Evolutionary conservation across 2,113 vertebrate genomes (phyloP).

Genomic region (Porphyrio hochstetteri): DNA sequence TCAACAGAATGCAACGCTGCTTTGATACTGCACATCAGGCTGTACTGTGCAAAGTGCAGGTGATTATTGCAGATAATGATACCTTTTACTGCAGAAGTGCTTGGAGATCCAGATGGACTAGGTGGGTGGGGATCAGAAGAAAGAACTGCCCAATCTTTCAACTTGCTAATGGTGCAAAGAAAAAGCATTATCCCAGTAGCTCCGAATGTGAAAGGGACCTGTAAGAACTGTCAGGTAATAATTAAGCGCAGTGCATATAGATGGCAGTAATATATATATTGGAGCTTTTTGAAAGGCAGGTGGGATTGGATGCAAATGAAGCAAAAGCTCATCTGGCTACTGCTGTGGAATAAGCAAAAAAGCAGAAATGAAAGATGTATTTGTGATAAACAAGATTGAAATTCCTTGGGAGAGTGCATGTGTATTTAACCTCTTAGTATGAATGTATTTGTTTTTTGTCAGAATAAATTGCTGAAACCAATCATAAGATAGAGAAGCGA

Average conservation of each 20-base stretch:
- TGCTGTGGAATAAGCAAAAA: neutral
- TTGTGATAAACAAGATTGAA: conserved; percentile 51
- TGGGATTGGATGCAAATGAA: conserved; percentile 9
- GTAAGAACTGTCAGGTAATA: neutral
- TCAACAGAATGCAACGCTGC: neutral
- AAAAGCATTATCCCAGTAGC: neutral
- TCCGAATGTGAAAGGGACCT: neutral
- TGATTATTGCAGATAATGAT: neutral
- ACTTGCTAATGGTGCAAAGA: neutral
- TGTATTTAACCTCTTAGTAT: conserved; percentile 27
- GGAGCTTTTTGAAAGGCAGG: neutral
- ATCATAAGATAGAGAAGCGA: neutral
- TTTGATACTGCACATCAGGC: neutral
- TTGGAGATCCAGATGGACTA: neutral
- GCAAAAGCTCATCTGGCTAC: neutral
- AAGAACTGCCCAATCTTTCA: neutral
- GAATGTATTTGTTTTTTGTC: neutral
- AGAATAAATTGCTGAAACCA: conserved; percentile 48
- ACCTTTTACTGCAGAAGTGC: neutral
- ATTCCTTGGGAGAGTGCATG: neutral
- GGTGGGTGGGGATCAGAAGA: neutral
- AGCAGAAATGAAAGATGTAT: conserved; percentile 30
- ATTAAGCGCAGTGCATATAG: neutral
- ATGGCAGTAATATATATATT: neutral
- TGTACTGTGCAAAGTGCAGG: neutral